Evolutionary conservation across 2,888 invertebrate species (phyloP).

Genomic region (Synergus japonicus): DNA sequence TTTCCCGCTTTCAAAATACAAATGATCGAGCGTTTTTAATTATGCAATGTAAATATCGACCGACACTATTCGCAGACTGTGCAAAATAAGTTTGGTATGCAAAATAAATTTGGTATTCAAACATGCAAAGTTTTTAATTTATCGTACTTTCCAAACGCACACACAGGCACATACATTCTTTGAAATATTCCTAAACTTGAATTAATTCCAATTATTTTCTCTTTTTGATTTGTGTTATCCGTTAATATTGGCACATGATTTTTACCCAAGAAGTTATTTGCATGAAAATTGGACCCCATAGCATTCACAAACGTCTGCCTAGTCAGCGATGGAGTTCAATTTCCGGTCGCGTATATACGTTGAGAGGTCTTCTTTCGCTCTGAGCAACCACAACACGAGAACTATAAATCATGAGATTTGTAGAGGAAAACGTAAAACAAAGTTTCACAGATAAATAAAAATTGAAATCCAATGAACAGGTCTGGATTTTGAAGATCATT

Average conservation of each 20-base stretch:
- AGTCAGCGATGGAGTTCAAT: conserved; percentile 12
- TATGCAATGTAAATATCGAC: conserved; percentile 33
- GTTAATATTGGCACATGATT: conserved; percentile 3
- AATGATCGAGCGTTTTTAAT: conserved; percentile 19
- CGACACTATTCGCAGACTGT: background rate
- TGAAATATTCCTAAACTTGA: background rate
- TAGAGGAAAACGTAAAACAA: background rate
- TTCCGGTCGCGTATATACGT: conserved; percentile 12
- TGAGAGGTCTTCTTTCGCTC: conserved; percentile 22
- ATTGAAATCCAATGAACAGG: background rate
- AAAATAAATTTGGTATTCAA: background rate
- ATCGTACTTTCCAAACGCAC: background rate
- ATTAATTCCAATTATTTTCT: conserved; percentile 17
- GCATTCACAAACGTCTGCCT: conserved; percentile 16
- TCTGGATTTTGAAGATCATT: no score
- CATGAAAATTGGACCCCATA: conserved; percentile 28
- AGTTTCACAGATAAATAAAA: background rate
- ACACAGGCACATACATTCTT: background rate
- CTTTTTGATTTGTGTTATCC: conserved; percentile 13
- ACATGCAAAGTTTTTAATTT: background rate
- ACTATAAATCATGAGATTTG: background rate
- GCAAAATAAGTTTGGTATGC: conserved; percentile 12
- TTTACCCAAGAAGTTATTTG: conserved; percentile 21
- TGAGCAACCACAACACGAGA: background rate
- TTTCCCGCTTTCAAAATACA: conserved; percentile 1